Conservation (phyloP, 2,113 vertebrate species). For the zebrafish (Danio rerio) region GRCz12tu NC_133178.1:67154501-67155000, state of each 20-base stretch:
- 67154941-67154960: conserved; percentile 64
- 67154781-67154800: conserved; percentile 49
- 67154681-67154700: background rate
- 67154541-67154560: conserved; percentile 63
- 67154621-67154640: background rate
- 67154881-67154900: conserved; percentile 80
- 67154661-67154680: conserved; percentile 28
- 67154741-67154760: conserved; percentile 27
- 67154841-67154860: conserved; percentile 59
- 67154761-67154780: accelerated
- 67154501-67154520: background rate
- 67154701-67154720: conserved; percentile 65
- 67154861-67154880: conserved; percentile 60
- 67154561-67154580: conserved; percentile 12
- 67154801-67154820: conserved; percentile 59
- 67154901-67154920: conserved; percentile 75
- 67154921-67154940: conserved; percentile 83
- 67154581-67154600: conserved; percentile 47
- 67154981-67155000: too few relatives aligned
- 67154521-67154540: conserved; percentile 56
- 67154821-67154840: background rate
- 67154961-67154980: background rate
- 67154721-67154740: conserved; percentile 48
- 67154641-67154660: conserved; percentile 63
- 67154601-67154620: conserved; percentile 57